Evolutionary conservation across 2,888 invertebrate species (phyloP).

Genomic region (Lacanobia oleracea): DNA sequence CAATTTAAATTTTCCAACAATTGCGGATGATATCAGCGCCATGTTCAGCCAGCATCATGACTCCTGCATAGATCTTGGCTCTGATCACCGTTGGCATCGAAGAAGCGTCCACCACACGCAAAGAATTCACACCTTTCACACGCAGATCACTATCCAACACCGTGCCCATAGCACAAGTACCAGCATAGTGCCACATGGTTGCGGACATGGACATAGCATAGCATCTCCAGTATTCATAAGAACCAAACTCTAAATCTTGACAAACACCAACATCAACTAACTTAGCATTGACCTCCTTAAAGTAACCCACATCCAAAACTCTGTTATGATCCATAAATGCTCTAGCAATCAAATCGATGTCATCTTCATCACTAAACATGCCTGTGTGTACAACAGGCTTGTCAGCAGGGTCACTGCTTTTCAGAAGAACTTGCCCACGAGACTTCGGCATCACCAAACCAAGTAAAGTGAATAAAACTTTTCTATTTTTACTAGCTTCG

Average conservation of each 20-base stretch:
- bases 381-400: slow-evolving; percentile 49
- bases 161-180: slow-evolving; percentile 94
- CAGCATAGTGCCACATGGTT: slow-evolving; percentile 93
- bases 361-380: slow-evolving; percentile 47
- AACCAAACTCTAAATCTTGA: not conserved
- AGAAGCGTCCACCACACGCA: slow-evolving; percentile 72
- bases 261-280: slow-evolving; percentile 66
- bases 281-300: slow-evolving; percentile 60
- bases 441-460: slow-evolving; percentile 36
- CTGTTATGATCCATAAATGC: slow-evolving; percentile 65
- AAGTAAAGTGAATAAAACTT: slow-evolving; percentile 11
- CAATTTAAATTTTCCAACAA: not conserved
- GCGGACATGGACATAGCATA: slow-evolving; percentile 78
- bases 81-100: slow-evolving; percentile 88
- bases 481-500: slow-evolving; percentile 22
- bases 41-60: slow-evolving; percentile 71
- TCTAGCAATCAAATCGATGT: slow-evolving; percentile 64
- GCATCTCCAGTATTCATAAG: slow-evolving; percentile 66
- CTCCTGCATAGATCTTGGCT: slow-evolving; percentile 89
- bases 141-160: slow-evolving; percentile 92
- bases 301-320: slow-evolving; percentile 64
- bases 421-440: slow-evolving; percentile 23
- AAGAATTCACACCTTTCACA: slow-evolving; percentile 59
- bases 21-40: slow-evolving; percentile 66
- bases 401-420: slow-evolving; percentile 61